phyloP scores from a whole-genome alignment of 2,888 invertebrate genomes.

The Himalopsyche tibetana region DNA sequence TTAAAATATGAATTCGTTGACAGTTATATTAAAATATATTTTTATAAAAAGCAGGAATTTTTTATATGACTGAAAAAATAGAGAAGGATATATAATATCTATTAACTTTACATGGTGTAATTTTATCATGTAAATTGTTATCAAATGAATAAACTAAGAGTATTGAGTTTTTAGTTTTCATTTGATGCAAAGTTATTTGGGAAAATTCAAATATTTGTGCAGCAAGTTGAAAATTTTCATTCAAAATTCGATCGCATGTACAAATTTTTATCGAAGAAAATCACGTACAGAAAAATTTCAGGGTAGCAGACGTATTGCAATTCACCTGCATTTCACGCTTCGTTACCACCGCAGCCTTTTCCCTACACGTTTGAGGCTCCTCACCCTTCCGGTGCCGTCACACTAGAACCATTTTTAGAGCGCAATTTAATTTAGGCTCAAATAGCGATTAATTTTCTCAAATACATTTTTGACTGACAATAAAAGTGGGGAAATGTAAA shows the following conservation, averaged over 20 bases:
- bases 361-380: conserved; percentile 16
- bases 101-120: too few species aligned
- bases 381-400: neutral
- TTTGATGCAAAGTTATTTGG: too few species aligned
- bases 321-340: conserved; percentile 59
- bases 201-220: neutral
- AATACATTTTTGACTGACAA: conserved; percentile 59
- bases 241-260: neutral
- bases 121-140: too few species aligned
- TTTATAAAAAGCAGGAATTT: too few species aligned
- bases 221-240: conserved; percentile 19
- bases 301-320: conserved; percentile 52
- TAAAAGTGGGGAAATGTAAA: conserved; percentile 56
- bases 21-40: too few species aligned
- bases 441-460: conserved; percentile 57
- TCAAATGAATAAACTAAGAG: too few species aligned
- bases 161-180: too few species aligned
- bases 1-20: too few species aligned
- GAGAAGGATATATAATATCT: too few species aligned
- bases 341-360: conserved; percentile 50
- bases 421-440: conserved; percentile 60
- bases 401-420: conserved; percentile 46
- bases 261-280: conserved; percentile 40
- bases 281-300: conserved; percentile 26
- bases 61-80: too few species aligned